Evolutionary conservation across 2,797 vertebrate genomes (phyloP), one percentile per base, ranked within the genome.

Genomic region (Lithobates pipiens): DNA sequence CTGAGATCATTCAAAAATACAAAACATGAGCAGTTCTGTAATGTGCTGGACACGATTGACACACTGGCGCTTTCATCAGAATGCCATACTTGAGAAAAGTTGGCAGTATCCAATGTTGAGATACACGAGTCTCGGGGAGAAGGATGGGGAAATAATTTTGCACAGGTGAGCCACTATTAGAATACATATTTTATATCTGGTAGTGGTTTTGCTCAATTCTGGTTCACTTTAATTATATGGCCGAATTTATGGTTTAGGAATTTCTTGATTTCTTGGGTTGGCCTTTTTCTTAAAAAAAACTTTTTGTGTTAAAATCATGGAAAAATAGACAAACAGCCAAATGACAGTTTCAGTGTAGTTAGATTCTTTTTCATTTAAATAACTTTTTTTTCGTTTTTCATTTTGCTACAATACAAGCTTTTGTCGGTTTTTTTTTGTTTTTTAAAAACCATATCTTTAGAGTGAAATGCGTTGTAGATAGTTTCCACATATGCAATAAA

Each of bases 401-500:
- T 61, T n/a, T 61, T 61, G 54, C 6, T 61, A n/a, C 54, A 61
- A 61, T 23, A 54, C 16, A 54, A 18, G 50, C 50, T 50, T 15
- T 50, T 54, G 44, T 54, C 50, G n/a, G 54, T 61, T 61, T 3
- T 21, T 54, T 39, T 36, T 36, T 39, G 8, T 8, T 61, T 61
- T 61, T 61, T 61, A 5, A 23, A 23, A 23, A 61, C 54, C 21
- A 23, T 61, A 61, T 61, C 16, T 54, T n/a, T 23, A 61, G 21
- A 23, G 54, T n/a, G 54, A 18, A 10, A 39, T 39, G 1, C 6
- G 9, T 39, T 7, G 21, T 61, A 23, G 54, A 61, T 7, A 61
- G 54, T 23, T 61, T 61, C 18, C 18, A 23, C 21, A 25, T 83
- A 78, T 78, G 68, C 80, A 77, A 82, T 63, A 72, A 82, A 71